phyloP scores from a whole-genome alignment of 64 coral and sea anemone species.

The Actinia tenebrosa region DNA sequence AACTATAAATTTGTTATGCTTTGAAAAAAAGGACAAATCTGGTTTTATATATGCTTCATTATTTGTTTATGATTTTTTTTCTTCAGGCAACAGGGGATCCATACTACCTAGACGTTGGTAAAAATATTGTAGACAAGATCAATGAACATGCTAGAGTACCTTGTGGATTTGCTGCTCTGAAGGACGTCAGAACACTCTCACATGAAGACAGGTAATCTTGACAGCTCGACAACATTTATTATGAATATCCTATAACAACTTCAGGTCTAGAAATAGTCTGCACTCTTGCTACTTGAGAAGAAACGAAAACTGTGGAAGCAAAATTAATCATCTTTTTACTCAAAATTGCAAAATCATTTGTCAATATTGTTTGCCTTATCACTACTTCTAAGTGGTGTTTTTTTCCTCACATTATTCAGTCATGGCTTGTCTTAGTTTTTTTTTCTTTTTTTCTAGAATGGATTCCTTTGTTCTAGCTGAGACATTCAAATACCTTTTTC shows the following conservation, averaged over 20 bases:
- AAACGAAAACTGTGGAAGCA: too few relatives aligned
- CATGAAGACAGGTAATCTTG: constrained; percentile 93
- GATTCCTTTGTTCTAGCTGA: constrained; percentile 94
- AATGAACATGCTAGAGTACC: constrained; percentile 97
- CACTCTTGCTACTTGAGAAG: too few relatives aligned
- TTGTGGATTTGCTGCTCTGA: constrained; percentile 97
- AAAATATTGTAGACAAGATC: constrained; percentile 83
- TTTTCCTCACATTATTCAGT: too few relatives aligned
- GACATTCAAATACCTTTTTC: constrained; percentile 90
- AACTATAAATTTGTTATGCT: too few relatives aligned
- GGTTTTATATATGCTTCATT: too few relatives aligned
- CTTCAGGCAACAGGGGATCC: constrained; percentile 87
- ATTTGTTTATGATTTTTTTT: neutral
- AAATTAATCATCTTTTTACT: too few relatives aligned
- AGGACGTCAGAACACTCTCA: constrained; percentile 87
- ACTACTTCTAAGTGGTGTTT: too few relatives aligned
- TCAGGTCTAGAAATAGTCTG: too few relatives aligned
- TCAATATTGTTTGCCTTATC: too few relatives aligned
- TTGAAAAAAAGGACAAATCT: too few relatives aligned
- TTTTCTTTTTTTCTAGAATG: constrained; percentile 52
- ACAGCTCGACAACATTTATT: neutral
- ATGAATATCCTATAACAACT: too few relatives aligned
- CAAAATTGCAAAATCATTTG: too few relatives aligned
- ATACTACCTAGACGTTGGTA: constrained; percentile 95
- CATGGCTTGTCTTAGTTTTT: neutral